Conservation (phyloP, 1,140 invertebrate species). For the Planococcus citri region DNA sequence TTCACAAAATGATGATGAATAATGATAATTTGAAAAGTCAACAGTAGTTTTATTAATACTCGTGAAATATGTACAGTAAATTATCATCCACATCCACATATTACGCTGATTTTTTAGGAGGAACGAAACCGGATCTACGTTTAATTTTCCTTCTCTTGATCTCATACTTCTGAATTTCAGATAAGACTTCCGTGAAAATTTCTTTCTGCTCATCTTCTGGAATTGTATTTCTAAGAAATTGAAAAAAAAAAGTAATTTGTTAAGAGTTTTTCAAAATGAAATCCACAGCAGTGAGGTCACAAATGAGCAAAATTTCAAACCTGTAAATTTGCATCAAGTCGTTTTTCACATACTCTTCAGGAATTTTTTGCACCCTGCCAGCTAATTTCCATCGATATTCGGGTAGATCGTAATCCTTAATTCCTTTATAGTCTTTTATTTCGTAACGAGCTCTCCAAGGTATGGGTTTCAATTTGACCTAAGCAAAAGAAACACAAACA, state of each 20-base stretch:
- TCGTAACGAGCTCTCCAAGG: conserved; percentile 85
- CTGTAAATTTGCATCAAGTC: conserved; percentile 91
- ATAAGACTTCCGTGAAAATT: conserved; percentile 71
- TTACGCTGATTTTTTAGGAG: conserved; percentile 47
- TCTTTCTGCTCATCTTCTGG: conserved; percentile 73
- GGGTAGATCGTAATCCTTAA: conserved; percentile 43
- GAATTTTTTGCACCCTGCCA: conserved; percentile 28
- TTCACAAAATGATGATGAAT: too few relatives aligned
- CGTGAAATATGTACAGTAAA: too few relatives aligned
- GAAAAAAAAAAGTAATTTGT: conserved; percentile 17
- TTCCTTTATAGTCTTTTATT: conserved; percentile 59
- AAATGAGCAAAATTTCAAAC: conserved; percentile 40
- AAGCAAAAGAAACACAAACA: too few relatives aligned
- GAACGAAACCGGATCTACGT: conserved; percentile 49
- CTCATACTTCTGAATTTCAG: conserved; percentile 57
- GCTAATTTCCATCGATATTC: conserved; percentile 21
- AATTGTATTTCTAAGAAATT: conserved; percentile 49
- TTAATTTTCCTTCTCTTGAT: conserved; percentile 50
- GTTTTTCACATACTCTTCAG: conserved; percentile 75
- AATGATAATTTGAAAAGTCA: too few relatives aligned
- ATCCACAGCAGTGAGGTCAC: background rate
- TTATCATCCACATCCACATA: background rate
- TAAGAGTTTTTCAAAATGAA: background rate
- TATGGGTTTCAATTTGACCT: conserved; percentile 66
- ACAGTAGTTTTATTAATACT: too few relatives aligned